These are phyloP conservation scores for Lycocerus yunnanus DNA, from an alignment of 2,888 invertebrate genomes.

Conservation along the genomic window DNA sequence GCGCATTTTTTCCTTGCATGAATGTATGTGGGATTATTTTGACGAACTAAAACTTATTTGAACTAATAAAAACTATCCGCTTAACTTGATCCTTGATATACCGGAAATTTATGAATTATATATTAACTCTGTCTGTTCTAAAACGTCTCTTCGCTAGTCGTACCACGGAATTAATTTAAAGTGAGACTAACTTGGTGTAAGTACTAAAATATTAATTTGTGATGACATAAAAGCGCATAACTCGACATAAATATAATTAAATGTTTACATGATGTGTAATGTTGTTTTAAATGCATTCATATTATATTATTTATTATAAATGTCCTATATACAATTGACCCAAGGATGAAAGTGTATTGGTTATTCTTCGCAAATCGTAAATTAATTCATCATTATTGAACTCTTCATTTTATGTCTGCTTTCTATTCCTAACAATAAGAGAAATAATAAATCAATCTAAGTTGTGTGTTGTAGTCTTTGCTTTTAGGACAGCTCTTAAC, in stretches of 20 bases:
- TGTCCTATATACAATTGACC: not conserved
- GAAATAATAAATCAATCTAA: conserved; percentile 19
- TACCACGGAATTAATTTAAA: not conserved
- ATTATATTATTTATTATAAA: not conserved
- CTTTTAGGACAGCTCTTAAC: conserved; percentile 3
- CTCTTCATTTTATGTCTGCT: conserved; percentile 7
- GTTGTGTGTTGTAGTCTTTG: conserved; percentile 8
- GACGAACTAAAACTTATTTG: not conserved
- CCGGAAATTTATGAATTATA: not conserved
- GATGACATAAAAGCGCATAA: not conserved
- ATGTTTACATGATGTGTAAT: not conserved
- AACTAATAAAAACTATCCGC: not conserved
- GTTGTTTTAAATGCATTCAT: not conserved
- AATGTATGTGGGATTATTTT: not conserved
- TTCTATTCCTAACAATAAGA: conserved; percentile 16
- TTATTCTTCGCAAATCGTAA: conserved; percentile 2
- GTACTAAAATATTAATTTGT: not conserved
- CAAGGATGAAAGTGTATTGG: not conserved
- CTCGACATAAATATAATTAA: no score
- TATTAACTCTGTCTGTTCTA: not conserved
- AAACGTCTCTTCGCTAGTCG: not conserved
- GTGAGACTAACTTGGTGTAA: not conserved
- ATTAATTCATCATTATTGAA: conserved; percentile 10
- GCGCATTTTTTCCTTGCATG: not conserved
- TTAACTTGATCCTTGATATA: not conserved